These are phyloP conservation scores for Bombus confusus DNA, from an alignment of 1,140 invertebrate genomes.

Conservation along the genomic window DNA sequence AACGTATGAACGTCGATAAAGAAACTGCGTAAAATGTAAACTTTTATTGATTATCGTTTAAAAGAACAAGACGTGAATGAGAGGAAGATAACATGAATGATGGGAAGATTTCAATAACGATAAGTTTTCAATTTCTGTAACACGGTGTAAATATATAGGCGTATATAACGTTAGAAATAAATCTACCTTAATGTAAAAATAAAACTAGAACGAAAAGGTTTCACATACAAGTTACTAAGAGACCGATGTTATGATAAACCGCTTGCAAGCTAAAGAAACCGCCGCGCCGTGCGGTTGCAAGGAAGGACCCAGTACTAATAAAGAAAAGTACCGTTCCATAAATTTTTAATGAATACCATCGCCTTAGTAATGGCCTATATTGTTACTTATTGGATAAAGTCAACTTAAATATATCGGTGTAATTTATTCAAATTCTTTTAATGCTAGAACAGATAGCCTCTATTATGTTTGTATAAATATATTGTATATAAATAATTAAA, in stretches of 20 bases:
- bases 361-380: neutral
- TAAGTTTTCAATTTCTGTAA: neutral
- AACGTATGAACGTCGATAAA: no score
- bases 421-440: neutral
- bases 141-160: neutral
- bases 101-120: neutral
- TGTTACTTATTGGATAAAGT: neutral
- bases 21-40: no score
- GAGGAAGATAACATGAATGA: neutral
- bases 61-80: neutral
- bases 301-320: conserved; percentile 8
- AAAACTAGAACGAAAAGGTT: conserved; percentile 9
- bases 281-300: neutral
- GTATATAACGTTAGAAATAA: neutral
- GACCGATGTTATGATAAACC: conserved; percentile 27
- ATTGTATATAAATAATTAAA: no score
- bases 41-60: neutral
- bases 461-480: no score
- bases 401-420: neutral
- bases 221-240: neutral
- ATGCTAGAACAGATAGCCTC: no score
- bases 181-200: neutral
- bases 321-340: conserved; percentile 11
- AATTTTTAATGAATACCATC: neutral
- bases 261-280: conserved; percentile 8